Evolutionary conservation across 2,113 vertebrate species (phyloP), one percentile per base, ranked within the genome.

Genomic region (Hippopotamus amphibius): DNA sequence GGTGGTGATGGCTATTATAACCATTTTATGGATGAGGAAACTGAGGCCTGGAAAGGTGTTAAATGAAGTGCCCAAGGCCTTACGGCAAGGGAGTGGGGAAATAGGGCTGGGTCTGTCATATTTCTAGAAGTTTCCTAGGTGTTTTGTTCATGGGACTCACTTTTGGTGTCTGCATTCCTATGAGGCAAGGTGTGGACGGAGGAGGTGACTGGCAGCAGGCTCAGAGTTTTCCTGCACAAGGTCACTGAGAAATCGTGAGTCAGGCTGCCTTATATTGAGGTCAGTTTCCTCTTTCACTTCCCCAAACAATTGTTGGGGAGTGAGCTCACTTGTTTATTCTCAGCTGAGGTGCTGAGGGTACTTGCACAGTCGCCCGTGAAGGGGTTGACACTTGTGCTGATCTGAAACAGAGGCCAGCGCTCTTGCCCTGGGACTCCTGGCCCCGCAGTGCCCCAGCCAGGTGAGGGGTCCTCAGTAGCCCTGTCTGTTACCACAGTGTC

Each of bases 221-320:
- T 96, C 87, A 77, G 92, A 95, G 85, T 81, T 71, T 82, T 87
- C 55, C 80, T 83, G 92, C 17, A 48, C 79, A 33, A 21, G 83
- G 95, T 97, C 97, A 77, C 95, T 95, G 63, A 72, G 86, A 95
- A 55, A 91, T 82, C 24, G 71, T 97, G 97, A 98, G 87, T 97
- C 97, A 98, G 53, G 46, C 9, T 59, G 16, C 89, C 76, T 93
- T 59, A 83, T 71, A 92, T 92, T 92, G 92, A 97, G 83, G 89
- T 95, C 46, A 33, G 87, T 97, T 97, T 97, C 97, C 97, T 97
- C 90, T 96, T 97, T 95, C 96, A 96, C 69, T 96, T 97, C 97
- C 94, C 94, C 92, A 97, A 96, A 98, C 97, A 92, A 48, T 90
- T 89, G 63, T 46, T 96, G 86, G 22, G 81, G 50, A 88, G 43